A percentile compares a stretch with the other conserved stretches of the same genome.
Evolutionary conservation across 2,888 invertebrate species (phyloP).

Genomic region (Drosophila tanythrix): DNA sequence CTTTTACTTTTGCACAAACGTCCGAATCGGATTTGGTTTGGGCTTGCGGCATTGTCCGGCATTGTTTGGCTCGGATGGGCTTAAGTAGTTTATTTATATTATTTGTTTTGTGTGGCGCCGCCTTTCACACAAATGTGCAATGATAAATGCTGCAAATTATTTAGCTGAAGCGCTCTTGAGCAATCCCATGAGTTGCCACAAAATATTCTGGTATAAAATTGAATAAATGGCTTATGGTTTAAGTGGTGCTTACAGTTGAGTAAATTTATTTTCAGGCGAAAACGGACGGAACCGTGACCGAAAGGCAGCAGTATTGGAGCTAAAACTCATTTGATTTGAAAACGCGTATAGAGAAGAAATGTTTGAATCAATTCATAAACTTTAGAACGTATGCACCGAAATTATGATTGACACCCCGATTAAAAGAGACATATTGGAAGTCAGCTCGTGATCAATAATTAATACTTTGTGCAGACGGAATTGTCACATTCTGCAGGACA

Average conservation of each 20-base stretch:
- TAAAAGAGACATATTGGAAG: neutral
- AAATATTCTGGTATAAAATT: slow-evolving; percentile 12
- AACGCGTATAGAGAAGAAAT: no score
- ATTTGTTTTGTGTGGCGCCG: slow-evolving; percentile 27
- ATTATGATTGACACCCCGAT: neutral
- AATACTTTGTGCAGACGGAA: neutral
- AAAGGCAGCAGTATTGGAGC: neutral
- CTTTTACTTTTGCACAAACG: slow-evolving; percentile 66
- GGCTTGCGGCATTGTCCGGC: neutral
- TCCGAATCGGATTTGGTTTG: slow-evolving; percentile 18
- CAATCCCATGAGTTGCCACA: slow-evolving; percentile 34
- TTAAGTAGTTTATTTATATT: slow-evolving; percentile 48
- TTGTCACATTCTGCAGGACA: neutral
- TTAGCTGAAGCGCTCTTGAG: slow-evolving; percentile 7
- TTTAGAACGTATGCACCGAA: neutral
- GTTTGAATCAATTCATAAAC: neutral
- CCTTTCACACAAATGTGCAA: slow-evolving; percentile 24
- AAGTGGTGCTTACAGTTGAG: neutral
- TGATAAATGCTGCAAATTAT: slow-evolving; percentile 48
- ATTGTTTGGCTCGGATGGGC: slow-evolving; percentile 3
- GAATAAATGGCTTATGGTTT: slow-evolving; percentile 5
- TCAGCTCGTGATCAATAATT: neutral
- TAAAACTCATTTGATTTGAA: neutral
- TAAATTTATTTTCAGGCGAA: neutral
- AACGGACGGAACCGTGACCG: no score